These are phyloP conservation scores for Dromiciops gliroides DNA, from an alignment of 2,113 vertebrate genomes.

Conservation along the genomic window DNA sequence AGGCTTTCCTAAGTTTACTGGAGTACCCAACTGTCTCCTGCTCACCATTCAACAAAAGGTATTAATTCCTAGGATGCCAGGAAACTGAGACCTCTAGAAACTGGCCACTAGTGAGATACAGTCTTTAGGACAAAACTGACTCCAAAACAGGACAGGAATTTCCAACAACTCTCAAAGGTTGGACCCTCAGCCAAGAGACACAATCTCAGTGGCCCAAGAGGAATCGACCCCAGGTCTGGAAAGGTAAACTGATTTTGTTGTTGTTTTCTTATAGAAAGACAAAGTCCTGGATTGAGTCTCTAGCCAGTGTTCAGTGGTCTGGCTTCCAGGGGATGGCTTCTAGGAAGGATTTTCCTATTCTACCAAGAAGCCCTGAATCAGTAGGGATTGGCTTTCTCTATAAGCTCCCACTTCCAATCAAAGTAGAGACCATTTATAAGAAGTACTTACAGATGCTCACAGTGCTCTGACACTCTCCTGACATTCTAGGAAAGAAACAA, in stretches of 20 bases:
- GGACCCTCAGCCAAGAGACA: neutral
- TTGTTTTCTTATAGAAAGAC: too few species aligned
- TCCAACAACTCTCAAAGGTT: neutral
- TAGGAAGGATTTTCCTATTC: too few species aligned
- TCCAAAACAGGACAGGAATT: neutral
- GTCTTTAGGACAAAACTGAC: neutral
- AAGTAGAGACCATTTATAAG: slow-evolving; percentile 11
- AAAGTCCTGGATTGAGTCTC: too few species aligned
- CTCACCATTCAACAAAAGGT: neutral
- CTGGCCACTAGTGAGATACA: neutral
- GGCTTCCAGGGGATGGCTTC: too few species aligned
- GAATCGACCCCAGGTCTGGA: neutral
- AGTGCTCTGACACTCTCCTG: slow-evolving; percentile 70
- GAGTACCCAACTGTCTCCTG: neutral
- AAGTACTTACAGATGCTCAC: slow-evolving; percentile 76
- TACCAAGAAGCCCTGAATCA: too few species aligned
- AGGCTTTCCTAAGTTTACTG: too few species aligned
- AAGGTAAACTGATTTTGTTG: too few species aligned
- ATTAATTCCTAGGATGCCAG: neutral
- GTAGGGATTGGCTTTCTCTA: neutral
- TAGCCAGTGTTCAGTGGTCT: too few species aligned
- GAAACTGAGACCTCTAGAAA: neutral
- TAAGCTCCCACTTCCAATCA: neutral
- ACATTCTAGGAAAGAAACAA: slow-evolving; percentile 66
- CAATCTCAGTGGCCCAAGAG: neutral